Conservation (phyloP, 2,113 vertebrate genomes). For the Octodon degus region DNA sequence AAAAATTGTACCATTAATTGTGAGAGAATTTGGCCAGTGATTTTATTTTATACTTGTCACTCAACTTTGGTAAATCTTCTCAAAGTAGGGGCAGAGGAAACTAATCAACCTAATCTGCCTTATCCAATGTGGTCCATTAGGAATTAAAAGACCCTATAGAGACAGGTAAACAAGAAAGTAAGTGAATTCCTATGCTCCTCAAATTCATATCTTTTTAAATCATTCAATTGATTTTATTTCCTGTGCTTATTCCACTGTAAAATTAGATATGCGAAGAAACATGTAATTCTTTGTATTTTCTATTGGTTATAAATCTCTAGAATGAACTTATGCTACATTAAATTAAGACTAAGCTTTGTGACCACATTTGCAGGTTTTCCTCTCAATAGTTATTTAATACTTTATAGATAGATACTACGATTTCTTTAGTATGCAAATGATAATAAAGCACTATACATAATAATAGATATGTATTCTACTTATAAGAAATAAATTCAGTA, state of each 20-base stretch:
- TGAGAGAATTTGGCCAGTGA: background rate
- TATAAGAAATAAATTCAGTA: background rate
- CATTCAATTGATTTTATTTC: slow-evolving; percentile 65
- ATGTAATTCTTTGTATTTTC: slow-evolving; percentile 65
- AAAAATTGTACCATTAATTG: slow-evolving; percentile 2
- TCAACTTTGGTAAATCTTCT: background rate
- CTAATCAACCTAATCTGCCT: background rate
- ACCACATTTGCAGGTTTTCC: slow-evolving; percentile 15
- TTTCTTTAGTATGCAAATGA: slow-evolving; percentile 32
- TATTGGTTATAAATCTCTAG: slow-evolving; percentile 74
- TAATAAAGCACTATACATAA: background rate
- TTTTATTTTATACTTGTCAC: background rate
- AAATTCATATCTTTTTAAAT: slow-evolving; percentile 53
- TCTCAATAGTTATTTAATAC: slow-evolving; percentile 51
- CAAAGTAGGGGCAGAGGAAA: background rate
- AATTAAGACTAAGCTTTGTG: slow-evolving; percentile 59
- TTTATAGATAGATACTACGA: slow-evolving; percentile 25
- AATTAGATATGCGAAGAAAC: slow-evolving; percentile 75
- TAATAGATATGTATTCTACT: background rate
- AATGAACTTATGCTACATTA: slow-evolving; percentile 60
- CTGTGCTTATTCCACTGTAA: slow-evolving; percentile 73
- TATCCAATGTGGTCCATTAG: background rate
- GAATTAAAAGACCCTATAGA: slow-evolving; percentile 48
- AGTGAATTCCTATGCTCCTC: slow-evolving; percentile 55
- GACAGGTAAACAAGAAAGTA: slow-evolving; percentile 22